Conservation (phyloP, 2,888 invertebrate species). For the Hirtodrosophila cameraria region DNA sequence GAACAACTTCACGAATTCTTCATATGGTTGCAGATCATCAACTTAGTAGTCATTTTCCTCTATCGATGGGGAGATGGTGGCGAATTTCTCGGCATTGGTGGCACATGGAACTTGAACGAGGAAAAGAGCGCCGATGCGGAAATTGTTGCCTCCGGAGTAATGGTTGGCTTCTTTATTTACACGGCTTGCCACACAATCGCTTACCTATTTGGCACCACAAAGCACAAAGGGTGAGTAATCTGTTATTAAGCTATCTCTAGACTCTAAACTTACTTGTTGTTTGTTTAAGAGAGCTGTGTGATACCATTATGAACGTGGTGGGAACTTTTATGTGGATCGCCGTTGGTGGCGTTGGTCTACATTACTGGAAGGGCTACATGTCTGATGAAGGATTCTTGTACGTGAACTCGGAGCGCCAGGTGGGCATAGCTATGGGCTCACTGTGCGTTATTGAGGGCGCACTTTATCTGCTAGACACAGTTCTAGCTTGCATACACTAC, state of each 20-base stretch:
- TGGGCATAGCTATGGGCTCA: constrained; percentile 92
- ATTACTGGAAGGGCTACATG: constrained; percentile 95
- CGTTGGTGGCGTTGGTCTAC: constrained; percentile 93
- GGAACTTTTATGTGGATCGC: constrained; percentile 94
- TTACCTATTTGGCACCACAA: constrained; percentile 90
- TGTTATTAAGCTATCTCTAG: background rate
- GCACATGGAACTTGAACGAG: constrained; percentile 95
- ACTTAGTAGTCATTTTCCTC: constrained; percentile 91
- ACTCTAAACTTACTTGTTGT: background rate
- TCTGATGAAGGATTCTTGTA: constrained; percentile 90
- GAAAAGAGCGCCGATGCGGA: constrained; percentile 94
- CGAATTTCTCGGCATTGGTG: constrained; percentile 93
- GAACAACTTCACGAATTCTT: background rate
- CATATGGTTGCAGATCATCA: constrained; percentile 87
- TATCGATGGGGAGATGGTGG: constrained; percentile 93
- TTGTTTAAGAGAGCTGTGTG: constrained; percentile 88
- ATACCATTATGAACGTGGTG: constrained; percentile 94
- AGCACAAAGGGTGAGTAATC: constrained; percentile 88
- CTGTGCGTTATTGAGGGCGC: constrained; percentile 92
- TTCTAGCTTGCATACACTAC: constrained; percentile 90
- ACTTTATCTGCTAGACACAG: constrained; percentile 91
- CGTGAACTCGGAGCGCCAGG: constrained; percentile 90
- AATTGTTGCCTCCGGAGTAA: constrained; percentile 94
- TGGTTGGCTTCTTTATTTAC: constrained; percentile 94
- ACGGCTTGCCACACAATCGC: constrained; percentile 91